Evolutionary conservation across 2,797 vertebrate genomes (phyloP), one percentile per base, ranked within the genome.

Genomic region (Nannoperca obscura): DNA sequence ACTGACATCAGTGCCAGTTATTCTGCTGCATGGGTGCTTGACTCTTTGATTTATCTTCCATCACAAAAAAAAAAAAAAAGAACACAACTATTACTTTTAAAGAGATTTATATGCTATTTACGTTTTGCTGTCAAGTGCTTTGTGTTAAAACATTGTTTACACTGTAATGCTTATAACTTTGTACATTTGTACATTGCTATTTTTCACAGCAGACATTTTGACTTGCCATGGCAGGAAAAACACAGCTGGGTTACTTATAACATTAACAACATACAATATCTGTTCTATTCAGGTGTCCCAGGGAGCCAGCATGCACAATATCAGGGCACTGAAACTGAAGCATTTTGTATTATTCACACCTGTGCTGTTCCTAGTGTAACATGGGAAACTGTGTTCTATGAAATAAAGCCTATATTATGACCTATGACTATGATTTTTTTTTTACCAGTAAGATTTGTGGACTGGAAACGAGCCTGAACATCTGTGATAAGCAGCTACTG

Each of bases 101-200:
- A 64, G 12, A 73, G 15, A 63, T 38, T 36, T 68, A 74, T 63
- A 73, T 57, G 32, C 22, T 60, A 2, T 61, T 63, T 59, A 53
- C 52, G 34, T 55, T 65, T 75, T 68, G 7, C 49, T 73, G 82
- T 73, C 4, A 55, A 57, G 61, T 65, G 34, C 17, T 73, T 73
- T 63, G 54, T 73, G 15, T 65, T 38, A 14, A 75, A 71, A 34
- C 22, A 38, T 46, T 0, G 2, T 81, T 78, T 71, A 44, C 49
- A 61, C 32, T 27, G 2, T 17, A 54, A 61, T 61, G 27, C 17
- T 54, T 67, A 49, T 64, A 36, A 61, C 57, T 80, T 62, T 82
- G 42, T 62, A 55, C 34, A 14, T 80, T 58, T 82, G 32, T 66
- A 47, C 1, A 49, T 52, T 27, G 0, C 14, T 69, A 5, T 74